Conservation (phyloP, 2,888 invertebrate species). For the Zonitis immaculata region DNA sequence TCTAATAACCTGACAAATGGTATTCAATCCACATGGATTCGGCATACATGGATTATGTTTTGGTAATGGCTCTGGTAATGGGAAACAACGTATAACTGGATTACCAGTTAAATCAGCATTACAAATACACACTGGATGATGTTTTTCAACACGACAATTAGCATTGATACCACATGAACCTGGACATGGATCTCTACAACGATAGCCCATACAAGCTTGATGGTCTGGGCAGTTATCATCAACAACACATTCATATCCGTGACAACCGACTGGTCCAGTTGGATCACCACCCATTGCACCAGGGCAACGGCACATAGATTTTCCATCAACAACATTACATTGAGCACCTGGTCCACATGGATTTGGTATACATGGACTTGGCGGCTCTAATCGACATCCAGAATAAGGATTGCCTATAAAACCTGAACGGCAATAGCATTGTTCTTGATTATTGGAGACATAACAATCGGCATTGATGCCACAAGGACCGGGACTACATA, state of each 20-base stretch:
- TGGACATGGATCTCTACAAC: conserved; percentile 77
- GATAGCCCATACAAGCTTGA: conserved; percentile 74
- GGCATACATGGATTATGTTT: conserved; percentile 66
- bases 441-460: conserved; percentile 73
- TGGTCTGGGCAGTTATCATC: conserved; percentile 71
- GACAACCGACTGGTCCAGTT: conserved; percentile 65
- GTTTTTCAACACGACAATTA: conserved; percentile 68
- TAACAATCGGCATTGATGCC: conserved; percentile 81
- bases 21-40: conserved; percentile 73
- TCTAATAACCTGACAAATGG: conserved; percentile 67
- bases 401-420: conserved; percentile 75
- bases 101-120: conserved; percentile 69
- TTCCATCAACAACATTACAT: conserved; percentile 65
- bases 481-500: conserved; percentile 80
- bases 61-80: conserved; percentile 52
- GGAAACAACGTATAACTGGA: conserved; percentile 69
- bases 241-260: conserved; percentile 73
- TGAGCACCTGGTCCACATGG: conserved; percentile 76
- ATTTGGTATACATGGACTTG: conserved; percentile 68
- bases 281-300: conserved; percentile 75
- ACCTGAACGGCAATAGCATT: conserved; percentile 75
- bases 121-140: conserved; percentile 77
- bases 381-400: conserved; percentile 66
- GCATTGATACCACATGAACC: conserved; percentile 75
- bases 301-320: conserved; percentile 68